Evolutionary conservation across 2,113 vertebrate genomes (phyloP).

Genomic region (Sclerurus mexicanus): DNA sequence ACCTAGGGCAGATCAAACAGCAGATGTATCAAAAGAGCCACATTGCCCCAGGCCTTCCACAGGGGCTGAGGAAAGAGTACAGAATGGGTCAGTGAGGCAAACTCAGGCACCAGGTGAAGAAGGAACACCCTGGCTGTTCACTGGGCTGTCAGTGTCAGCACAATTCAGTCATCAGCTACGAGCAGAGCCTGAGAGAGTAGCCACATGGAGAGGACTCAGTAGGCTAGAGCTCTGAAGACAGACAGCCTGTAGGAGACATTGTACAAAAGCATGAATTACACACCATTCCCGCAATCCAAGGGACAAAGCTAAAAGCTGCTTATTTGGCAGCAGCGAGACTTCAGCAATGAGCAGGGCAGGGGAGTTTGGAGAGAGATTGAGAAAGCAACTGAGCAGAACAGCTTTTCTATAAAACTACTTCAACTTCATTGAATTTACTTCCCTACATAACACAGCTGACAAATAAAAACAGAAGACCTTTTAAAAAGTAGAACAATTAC

Average conservation of each 20-base stretch:
- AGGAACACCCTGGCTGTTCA: neutral
- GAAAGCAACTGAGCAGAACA: neutral
- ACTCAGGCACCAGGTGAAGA: neutral
- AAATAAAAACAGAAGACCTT: neutral
- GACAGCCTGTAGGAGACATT: neutral
- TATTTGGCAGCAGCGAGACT: neutral
- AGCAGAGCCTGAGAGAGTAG: neutral
- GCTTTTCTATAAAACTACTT: neutral
- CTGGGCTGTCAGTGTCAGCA: neutral
- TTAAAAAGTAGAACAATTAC: neutral
- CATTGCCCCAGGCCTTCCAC: neutral
- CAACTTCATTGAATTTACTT: neutral
- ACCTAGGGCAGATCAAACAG: neutral
- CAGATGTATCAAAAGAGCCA: neutral
- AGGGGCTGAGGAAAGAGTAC: neutral
- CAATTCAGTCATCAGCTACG: neutral
- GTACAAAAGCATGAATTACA: neutral
- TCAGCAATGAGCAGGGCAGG: neutral
- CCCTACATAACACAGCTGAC: neutral
- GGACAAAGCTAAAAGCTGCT: neutral
- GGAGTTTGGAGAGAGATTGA: neutral
- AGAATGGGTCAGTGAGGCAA: neutral
- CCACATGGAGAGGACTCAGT: fast-evolving
- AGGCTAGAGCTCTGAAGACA: neutral
- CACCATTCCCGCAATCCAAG: neutral